Base-by-base conservation (phyloP, 1,140 invertebrate genomes). In the Ceratosolen solmsi region DNA sequence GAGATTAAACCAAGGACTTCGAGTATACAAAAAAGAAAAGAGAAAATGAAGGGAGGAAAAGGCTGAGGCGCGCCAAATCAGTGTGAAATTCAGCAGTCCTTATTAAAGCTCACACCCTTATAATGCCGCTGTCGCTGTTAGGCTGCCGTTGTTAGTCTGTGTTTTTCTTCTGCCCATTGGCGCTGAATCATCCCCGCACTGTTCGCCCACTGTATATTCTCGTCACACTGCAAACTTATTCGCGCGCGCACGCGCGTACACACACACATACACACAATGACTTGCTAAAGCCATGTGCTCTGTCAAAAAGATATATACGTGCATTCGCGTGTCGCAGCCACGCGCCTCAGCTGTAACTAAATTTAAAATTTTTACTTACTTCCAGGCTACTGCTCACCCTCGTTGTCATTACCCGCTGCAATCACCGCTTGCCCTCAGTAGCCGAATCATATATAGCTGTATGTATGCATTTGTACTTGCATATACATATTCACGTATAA, bases 361-460 rank as follows among this genome's bases (percentile, higher is more conserved):
- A 92, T 92, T 92, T 91, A 91, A 92, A 92, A 92, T 92, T 92
- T 92, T 91, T 91, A 91, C 91, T 91, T 92, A 92, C 89, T 91
- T 92, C 91, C 91, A 91, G 90, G 87, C 91, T 91, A 84, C 89
- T 92, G 91, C 90, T 91, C 91, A 92, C 91, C 91, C 89, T 89
- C 85, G 84, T 65, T 89, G 87, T 91, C 90, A 92, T 92, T 92
- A 91, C 90, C 88, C 88, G 89, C 88, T 90, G 90, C 90, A 91
- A 92, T 92, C 91, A 92, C 88, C 87, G 87, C 83, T 82, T 83
- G 84, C 22, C 41, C 80, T 58, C 68, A n/a, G 54, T 70, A n/a
- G 15, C 74, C 41, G 33, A 68, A 70, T 80, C 58, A 74, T 56
- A 56, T 33, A 33, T 38, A 8, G 8, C 13, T 56, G 54, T 41